phyloP scores from a whole-genome alignment of 2,113 vertebrate species.

The Notechis scutatus region DNA sequence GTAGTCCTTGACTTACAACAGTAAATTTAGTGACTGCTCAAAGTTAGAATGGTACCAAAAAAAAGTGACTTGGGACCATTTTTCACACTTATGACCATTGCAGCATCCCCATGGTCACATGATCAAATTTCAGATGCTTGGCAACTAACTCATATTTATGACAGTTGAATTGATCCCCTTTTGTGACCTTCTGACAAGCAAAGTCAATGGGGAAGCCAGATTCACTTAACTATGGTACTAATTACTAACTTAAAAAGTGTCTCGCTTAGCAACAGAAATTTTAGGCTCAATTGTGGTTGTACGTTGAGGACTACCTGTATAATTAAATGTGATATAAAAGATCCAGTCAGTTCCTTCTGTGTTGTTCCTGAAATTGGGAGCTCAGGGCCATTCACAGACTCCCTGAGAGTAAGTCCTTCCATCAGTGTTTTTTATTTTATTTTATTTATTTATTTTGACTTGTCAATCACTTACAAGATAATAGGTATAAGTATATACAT shows the following conservation, averaged over 20 bases:
- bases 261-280: neutral
- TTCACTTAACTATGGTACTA: no score
- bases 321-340: neutral
- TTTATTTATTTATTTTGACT: no score
- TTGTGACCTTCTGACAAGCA: no score
- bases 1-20: neutral
- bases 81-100: neutral
- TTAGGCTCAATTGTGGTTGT: neutral
- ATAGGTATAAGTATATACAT: no score
- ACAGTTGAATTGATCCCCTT: no score
- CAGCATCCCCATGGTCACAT: neutral
- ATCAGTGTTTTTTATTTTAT: neutral
- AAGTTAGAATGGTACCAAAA: neutral
- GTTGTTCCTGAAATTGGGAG: neutral
- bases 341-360: neutral
- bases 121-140: no score
- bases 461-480: no score
- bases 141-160: no score
- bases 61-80: neutral
- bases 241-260: neutral
- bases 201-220: no score
- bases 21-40: neutral
- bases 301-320: neutral
- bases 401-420: neutral
- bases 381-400: neutral